Evolutionary conservation across 2,888 invertebrate genomes (phyloP).

Genomic region (Drosophila demipolita): DNA sequence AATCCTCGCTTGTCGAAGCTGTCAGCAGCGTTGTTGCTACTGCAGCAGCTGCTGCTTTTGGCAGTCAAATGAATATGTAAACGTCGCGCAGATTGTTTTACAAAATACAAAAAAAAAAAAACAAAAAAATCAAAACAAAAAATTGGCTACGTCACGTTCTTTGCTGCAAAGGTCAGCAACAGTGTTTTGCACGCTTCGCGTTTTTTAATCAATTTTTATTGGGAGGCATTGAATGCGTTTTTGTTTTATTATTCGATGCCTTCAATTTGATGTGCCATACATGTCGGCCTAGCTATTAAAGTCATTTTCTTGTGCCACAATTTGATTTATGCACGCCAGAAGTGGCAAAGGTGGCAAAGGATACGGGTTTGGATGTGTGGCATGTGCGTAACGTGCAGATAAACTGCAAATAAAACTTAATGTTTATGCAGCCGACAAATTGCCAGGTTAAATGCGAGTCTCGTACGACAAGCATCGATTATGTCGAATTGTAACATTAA

Average conservation of each 20-base stretch:
- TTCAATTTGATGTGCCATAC: conserved; percentile 40
- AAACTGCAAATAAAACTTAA: conserved; percentile 74
- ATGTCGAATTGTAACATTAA: conserved; percentile 74
- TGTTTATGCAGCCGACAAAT: conserved; percentile 76
- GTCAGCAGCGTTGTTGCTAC: conserved; percentile 59
- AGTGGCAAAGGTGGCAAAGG: conserved; percentile 4
- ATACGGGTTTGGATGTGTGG: neutral
- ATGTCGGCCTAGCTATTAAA: conserved; percentile 40
- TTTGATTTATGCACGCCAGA: conserved; percentile 57
- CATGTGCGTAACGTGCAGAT: conserved; percentile 34
- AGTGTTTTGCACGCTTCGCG: conserved; percentile 46
- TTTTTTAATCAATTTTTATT: conserved; percentile 37
- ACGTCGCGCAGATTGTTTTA: conserved; percentile 56
- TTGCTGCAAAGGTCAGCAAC: conserved; percentile 51
- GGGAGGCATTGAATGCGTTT: neutral
- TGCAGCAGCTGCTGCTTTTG: conserved; percentile 69
- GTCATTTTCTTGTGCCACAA: conserved; percentile 25
- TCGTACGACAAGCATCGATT: conserved; percentile 80
- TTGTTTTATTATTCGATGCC: conserved; percentile 9
- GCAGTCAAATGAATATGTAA: conserved; percentile 77
- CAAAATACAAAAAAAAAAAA: conserved; percentile 24
- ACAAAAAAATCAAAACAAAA: conserved; percentile 24
- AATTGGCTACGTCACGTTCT: conserved; percentile 45
- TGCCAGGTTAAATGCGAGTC: conserved; percentile 77
- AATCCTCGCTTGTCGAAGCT: conserved; percentile 74